A percentile compares a stretch with the other conserved stretches of the same genome.
Conservation (phyloP, 2,113 vertebrate species). For the Nerophis lumbriciformis region DNA sequence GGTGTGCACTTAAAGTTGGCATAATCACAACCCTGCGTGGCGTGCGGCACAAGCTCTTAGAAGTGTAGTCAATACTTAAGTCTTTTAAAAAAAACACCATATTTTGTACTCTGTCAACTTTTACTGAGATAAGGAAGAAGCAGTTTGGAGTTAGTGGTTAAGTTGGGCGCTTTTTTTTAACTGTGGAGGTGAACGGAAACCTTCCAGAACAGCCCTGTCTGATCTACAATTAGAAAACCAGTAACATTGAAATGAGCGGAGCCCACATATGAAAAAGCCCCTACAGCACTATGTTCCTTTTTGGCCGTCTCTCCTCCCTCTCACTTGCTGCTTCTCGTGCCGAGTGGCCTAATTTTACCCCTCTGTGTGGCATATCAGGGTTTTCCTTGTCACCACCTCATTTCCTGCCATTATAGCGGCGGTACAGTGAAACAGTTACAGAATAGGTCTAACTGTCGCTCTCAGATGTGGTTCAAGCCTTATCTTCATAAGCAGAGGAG, state of each 20-base stretch:
- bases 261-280: conserved; percentile 74
- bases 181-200: too few species aligned
- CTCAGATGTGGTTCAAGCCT: conserved; percentile 50
- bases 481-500: conserved; percentile 13
- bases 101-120: too few species aligned
- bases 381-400: conserved; percentile 71
- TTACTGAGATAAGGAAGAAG: too few species aligned
- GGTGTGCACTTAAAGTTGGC: too few species aligned
- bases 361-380: conserved; percentile 72
- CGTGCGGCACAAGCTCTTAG: too few species aligned
- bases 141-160: too few species aligned
- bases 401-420: conserved; percentile 58
- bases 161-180: too few species aligned
- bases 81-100: too few species aligned
- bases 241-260: conserved; percentile 16
- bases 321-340: conserved; percentile 50
- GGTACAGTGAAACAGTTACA: conserved; percentile 42
- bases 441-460: conserved; percentile 40
- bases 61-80: too few species aligned
- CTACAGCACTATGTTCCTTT: conserved; percentile 65
- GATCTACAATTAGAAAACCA: too few species aligned
- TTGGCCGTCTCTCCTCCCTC: conserved; percentile 56
- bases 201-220: too few species aligned
- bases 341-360: conserved; percentile 76
- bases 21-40: too few species aligned